Evolutionary conservation across 2,888 invertebrate species (phyloP), one percentile per base, ranked within the genome.

Genomic region (Arge pagana): DNA sequence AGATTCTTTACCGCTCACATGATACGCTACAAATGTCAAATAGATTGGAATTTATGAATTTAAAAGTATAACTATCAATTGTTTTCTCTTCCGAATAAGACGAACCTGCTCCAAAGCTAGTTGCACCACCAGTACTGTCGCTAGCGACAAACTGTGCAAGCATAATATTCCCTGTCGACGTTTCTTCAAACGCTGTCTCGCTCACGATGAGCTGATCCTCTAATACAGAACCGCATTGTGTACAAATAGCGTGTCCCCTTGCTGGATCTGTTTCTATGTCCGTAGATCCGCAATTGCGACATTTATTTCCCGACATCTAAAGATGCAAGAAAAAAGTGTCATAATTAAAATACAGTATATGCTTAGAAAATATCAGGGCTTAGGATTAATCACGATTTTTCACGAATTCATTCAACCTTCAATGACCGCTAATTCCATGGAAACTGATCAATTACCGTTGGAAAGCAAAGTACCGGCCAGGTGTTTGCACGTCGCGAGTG

Each of bases 191-290:
- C 76, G 96, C 93, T 18, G 97, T 88, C 76, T 98, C 97, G 2
- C 94, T 91, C 18, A 99, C 96, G 70, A 99, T 98, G 49, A 95
- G 88, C 67, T 92, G 94, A 70, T 97, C 96, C 74, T 98, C 97
- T 11, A 99, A 79, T 1, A 99, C 98, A 5, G 92, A 88, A 19
- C 98, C 99, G 79, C 99, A 99, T 70, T 87, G 89, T 19, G 93
- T 96, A 76, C 99, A 99, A 1, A 97, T 95, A 7, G 91, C 89
- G 82, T 97, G 96, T 26, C 97, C 98, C 67, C 96, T 84, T 16
- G 92, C 89, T 54, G 93, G 90, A 77, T 98, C 98, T 55, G 90
- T 91, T 78, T 98, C 97, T 55, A 98, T 93, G 57, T 96, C 93
- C 4, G 91, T 87, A 30, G 91, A 89, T 10, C 91, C 92, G 74